Evolutionary conservation across 2,888 invertebrate genomes (phyloP).

Genomic region (Mythimna vitellina): DNA sequence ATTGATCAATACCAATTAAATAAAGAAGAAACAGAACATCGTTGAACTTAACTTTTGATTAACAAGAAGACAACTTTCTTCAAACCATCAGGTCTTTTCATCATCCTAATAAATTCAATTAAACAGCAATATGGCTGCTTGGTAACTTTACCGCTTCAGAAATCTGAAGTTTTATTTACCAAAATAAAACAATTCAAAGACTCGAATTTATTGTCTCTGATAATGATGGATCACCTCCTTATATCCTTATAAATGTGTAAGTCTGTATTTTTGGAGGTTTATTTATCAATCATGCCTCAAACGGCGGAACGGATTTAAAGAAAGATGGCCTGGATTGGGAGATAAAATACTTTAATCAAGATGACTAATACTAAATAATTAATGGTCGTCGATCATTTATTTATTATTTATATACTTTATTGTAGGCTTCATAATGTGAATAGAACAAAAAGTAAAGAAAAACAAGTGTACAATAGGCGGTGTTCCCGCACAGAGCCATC

Average conservation of each 20-base stretch:
- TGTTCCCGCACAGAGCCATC: no score
- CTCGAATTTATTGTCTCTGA: background rate
- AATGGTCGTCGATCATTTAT: no score
- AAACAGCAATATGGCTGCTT: background rate
- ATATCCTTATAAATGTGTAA: background rate
- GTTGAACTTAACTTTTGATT: background rate
- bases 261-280: background rate
- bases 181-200: background rate
- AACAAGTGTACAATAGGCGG: no score
- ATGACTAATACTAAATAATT: no score
- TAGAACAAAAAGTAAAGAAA: no score
- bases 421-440: no score
- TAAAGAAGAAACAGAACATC: background rate
- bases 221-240: background rate
- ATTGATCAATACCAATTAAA: background rate
- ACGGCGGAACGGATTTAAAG: background rate
- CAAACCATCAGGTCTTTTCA: background rate
- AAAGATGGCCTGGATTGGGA: no score
- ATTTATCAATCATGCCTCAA: background rate
- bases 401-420: no score
- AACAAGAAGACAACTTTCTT: slow-evolving; percentile 6
- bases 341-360: no score
- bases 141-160: background rate
- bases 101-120: slow-evolving; percentile 8
- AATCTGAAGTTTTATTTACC: slow-evolving; percentile 1